Base-by-base conservation (phyloP, 2,797 vertebrate genomes). In the Heliangelus exortis region DNA sequence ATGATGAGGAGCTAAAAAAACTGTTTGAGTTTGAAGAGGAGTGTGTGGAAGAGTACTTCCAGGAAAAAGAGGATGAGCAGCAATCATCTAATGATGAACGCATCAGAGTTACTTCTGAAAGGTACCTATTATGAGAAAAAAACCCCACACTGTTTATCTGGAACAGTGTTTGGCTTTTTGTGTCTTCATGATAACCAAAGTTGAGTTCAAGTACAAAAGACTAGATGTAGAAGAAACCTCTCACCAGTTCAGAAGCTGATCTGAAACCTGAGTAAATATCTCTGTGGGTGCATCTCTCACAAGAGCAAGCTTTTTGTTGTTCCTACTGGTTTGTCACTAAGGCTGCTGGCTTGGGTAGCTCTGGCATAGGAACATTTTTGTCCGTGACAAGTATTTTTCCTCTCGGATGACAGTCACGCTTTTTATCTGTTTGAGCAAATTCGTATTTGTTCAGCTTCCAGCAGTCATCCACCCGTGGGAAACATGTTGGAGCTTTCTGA, bases 1-100 rank as follows among this genome's bases (percentile, higher is more conserved):
- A 98, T 90, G 98, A 99, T 9, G 99, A 99, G 74, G 99, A 99
- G 96, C 96, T 99, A 55, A 99, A 99, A 97, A 98, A 94, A 84
- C 97, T 99, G 57, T 99, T 99, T 6, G 99, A 99, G 96, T 99
- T 99, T 96, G 99, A 99, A 96, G 99, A 99, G 90, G 98, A 99
- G 93, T 99, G 99, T 47, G 98, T 99, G 90, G 99, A 99, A 95
- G 99, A 99, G 92, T 99, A 99, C 94, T 99, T 99, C 94, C 98
- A 98, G 34, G 98, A 98, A 95, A 99, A 98, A 93, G 99, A 99
- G 67, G 99, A 99, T 4, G 98, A 99, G 91, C 98, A 99, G 93
- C 99, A 98, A 89, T 99, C 99, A 3, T 99, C 99, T 62, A 99
- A 99, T 22, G 98, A 99, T 16, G 99, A 99, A 95, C 98, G 99